Percentiles rank a stretch among this genome's conserved stretches.
These are phyloP conservation scores for Lota lota DNA, from an alignment of 2,113 vertebrate genomes.

Conservation along the genomic window DNA sequence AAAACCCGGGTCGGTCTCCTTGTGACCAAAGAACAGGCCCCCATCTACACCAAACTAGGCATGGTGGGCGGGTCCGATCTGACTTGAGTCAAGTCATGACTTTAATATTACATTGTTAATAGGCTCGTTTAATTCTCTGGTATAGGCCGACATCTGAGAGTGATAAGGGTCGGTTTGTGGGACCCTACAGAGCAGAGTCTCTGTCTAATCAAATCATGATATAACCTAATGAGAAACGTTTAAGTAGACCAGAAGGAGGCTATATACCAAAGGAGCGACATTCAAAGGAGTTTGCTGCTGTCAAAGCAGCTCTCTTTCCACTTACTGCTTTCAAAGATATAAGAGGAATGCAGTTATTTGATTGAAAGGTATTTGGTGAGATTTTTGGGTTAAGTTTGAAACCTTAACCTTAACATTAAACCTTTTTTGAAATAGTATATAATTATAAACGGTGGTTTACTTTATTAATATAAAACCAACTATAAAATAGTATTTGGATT, in stretches of 20 bases:
- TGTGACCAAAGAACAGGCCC: neutral
- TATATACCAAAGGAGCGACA: neutral
- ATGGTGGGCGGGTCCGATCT: constrained; percentile 27
- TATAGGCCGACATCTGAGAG: constrained; percentile 40
- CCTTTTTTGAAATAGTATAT: too few species aligned
- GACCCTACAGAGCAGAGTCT: constrained; percentile 17
- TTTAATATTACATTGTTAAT: constrained; percentile 22
- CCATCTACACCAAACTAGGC: constrained; percentile 29
- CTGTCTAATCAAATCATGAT: constrained; percentile 15
- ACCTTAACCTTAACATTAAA: too few species aligned
- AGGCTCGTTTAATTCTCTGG: constrained; percentile 27
- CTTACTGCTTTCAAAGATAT: neutral
- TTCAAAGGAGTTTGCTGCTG: constrained; percentile 25
- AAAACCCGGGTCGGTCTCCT: constrained; percentile 20
- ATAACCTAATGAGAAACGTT: constrained; percentile 15
- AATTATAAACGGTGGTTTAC: too few species aligned
- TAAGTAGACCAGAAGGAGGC: constrained; percentile 4
- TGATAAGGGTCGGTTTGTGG: constrained; percentile 30
- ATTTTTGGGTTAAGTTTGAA: too few species aligned
- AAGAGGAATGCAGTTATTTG: too few species aligned
- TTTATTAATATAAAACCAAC: too few species aligned
- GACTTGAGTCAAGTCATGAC: constrained; percentile 25
- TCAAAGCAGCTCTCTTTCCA: constrained; percentile 35
- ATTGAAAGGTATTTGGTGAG: too few species aligned
- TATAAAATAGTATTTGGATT: neutral